Evolutionary conservation across 2,888 invertebrate genomes (phyloP).

Genomic region (Adela reaumurella): DNA sequence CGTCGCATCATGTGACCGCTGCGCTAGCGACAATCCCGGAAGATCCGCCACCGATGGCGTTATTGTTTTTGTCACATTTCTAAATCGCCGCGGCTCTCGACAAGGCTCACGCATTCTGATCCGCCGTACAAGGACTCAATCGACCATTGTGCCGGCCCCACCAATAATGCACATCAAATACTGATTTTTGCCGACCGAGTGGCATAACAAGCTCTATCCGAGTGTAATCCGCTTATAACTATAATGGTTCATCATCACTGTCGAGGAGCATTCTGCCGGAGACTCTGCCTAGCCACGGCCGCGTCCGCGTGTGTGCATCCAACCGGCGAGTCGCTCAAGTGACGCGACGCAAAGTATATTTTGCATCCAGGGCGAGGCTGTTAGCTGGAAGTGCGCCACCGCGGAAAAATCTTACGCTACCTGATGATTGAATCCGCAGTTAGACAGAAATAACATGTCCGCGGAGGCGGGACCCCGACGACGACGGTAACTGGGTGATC

Average conservation of each 20-base stretch:
- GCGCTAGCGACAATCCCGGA: not conserved
- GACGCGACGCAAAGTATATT: not conserved
- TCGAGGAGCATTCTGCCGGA: not conserved
- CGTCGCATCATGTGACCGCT: no score
- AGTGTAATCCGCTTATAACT: not conserved
- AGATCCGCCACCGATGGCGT: not conserved
- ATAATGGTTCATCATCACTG: no score
- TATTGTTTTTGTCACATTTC: not conserved
- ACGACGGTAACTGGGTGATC: not conserved
- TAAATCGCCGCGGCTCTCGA: not conserved
- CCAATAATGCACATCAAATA: not conserved
- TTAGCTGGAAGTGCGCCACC: not conserved
- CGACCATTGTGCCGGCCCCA: not conserved
- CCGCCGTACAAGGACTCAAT: not conserved
- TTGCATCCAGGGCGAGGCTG: not conserved
- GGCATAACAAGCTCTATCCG: not conserved
- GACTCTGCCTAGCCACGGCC: not conserved
- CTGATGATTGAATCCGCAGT: not conserved
- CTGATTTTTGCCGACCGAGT: not conserved
- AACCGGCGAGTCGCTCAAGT: not conserved
- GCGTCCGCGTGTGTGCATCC: not conserved
- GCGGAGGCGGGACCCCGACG: not conserved
- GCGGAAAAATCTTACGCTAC: not conserved
- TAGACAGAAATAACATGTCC: not conserved
- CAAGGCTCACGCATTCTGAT: not conserved